Conservation (phyloP, 1,140 invertebrate genomes). For the Atta colombica region DNA sequence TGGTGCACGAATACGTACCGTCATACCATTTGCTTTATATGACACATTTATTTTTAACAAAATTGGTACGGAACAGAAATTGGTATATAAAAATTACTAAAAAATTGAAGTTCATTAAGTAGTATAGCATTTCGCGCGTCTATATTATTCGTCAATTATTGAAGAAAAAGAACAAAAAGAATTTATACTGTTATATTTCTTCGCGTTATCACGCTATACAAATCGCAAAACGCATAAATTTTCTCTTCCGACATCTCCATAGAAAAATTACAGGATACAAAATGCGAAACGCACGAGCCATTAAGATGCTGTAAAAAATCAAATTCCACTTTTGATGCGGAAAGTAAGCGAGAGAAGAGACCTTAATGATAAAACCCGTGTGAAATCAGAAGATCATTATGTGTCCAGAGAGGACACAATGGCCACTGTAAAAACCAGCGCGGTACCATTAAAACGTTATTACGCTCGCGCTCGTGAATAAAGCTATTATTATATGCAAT, state of each 20-base stretch:
- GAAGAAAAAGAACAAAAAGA: background rate
- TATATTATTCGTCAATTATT: background rate
- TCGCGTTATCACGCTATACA: background rate
- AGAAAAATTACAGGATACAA: constrained; percentile 16
- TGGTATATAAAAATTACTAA: too few relatives aligned
- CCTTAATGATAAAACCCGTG: constrained; percentile 66
- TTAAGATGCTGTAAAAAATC: constrained; percentile 33
- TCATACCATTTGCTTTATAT: too few relatives aligned
- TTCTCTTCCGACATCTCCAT: constrained; percentile 3
- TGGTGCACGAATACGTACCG: too few relatives aligned
- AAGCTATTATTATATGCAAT: constrained; percentile 75
- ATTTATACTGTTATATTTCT: background rate
- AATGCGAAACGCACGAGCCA: background rate
- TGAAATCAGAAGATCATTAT: constrained; percentile 68
- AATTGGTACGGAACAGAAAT: too few relatives aligned
- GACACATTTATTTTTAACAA: too few relatives aligned
- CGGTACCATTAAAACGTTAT: constrained; percentile 73
- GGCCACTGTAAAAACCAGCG: constrained; percentile 62
- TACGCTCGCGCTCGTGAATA: constrained; percentile 71
- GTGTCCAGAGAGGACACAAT: constrained; percentile 35
- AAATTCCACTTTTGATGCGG: constrained; percentile 38
- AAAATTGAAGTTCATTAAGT: too few relatives aligned
- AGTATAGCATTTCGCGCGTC: too few relatives aligned
- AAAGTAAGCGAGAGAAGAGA: constrained; percentile 32
- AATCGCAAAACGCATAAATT: background rate